phyloP scores from a whole-genome alignment of 2,888 invertebrate genomes.

The Tiphia femorata region DNA sequence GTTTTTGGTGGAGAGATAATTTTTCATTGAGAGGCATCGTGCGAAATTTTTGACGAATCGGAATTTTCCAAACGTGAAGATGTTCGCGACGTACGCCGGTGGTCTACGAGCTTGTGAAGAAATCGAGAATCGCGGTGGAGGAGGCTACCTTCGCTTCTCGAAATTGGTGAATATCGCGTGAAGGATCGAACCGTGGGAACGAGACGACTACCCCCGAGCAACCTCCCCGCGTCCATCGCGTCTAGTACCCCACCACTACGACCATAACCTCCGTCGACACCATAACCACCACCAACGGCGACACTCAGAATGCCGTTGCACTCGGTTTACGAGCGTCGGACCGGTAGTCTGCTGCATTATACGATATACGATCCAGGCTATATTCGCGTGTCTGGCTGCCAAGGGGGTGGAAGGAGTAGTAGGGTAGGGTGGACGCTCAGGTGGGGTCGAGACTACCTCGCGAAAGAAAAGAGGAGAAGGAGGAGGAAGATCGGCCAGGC shows the following conservation, averaged over 20 bases:
- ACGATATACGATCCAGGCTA: constrained; percentile 47
- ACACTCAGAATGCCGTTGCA: constrained; percentile 48
- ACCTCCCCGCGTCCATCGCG: too few relatives aligned
- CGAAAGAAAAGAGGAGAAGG: background rate
- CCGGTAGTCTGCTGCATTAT: constrained; percentile 62
- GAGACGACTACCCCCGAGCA: background rate
- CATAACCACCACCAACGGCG: constrained; percentile 24
- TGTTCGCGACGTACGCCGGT: too few relatives aligned
- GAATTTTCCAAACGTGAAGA: too few relatives aligned
- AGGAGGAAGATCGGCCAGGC: background rate
- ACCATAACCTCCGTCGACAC: background rate
- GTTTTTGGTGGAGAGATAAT: too few relatives aligned
- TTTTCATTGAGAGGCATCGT: too few relatives aligned
- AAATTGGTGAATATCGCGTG: too few relatives aligned
- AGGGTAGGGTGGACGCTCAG: background rate
- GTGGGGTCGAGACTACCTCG: background rate
- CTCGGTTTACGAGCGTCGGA: constrained; percentile 61
- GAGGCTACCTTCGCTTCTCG: too few relatives aligned
- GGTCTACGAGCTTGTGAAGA: too few relatives aligned
- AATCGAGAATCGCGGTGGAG: too few relatives aligned
- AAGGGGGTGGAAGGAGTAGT: constrained; percentile 18
- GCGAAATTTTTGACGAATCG: too few relatives aligned
- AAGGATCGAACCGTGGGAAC: too few relatives aligned
- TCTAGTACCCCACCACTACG: too few relatives aligned
- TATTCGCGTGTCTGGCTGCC: constrained; percentile 52